phyloP scores from a whole-genome alignment of 2,888 invertebrate genomes.

The Aleiodes testaceus region DNA sequence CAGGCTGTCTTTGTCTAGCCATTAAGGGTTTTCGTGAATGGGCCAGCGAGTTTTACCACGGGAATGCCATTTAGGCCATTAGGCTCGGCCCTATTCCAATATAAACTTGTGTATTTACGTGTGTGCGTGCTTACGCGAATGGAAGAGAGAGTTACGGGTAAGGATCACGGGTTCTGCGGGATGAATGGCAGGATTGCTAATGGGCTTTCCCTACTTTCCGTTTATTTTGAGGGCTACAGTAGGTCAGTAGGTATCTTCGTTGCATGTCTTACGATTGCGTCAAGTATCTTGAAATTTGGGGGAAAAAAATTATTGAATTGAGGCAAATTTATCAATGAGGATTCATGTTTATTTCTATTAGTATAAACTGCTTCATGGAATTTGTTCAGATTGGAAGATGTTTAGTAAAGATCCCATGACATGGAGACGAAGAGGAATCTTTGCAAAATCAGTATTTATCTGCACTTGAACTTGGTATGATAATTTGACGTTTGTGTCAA shows the following conservation, averaged over 20 bases:
- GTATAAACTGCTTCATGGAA: too few relatives aligned
- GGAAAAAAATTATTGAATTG: too few relatives aligned
- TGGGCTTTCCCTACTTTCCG: neutral
- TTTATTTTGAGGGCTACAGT: constrained; percentile 23
- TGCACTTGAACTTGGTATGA: too few relatives aligned
- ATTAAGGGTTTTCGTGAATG: constrained; percentile 60
- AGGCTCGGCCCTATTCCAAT: constrained; percentile 49
- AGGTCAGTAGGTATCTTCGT: constrained; percentile 15
- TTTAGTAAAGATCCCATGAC: too few relatives aligned
- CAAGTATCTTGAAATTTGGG: too few relatives aligned
- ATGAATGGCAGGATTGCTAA: constrained; percentile 33
- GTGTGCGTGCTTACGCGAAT: constrained; percentile 43
- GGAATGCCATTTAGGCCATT: constrained; percentile 59
- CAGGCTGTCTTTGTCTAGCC: constrained; percentile 31
- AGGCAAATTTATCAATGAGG: too few relatives aligned
- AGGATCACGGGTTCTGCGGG: constrained; percentile 39
- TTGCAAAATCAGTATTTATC: too few relatives aligned
- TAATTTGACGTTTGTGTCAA: too few relatives aligned
- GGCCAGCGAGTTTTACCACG: constrained; percentile 55
- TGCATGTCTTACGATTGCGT: constrained; percentile 7
- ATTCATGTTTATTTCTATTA: too few relatives aligned
- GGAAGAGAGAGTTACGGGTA: constrained; percentile 13
- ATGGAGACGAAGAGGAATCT: too few relatives aligned
- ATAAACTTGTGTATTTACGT: constrained; percentile 49
- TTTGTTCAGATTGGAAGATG: too few relatives aligned